Evolutionary conservation across 1,140 invertebrate species (phyloP), one percentile per base, ranked within the genome.

Genomic region (Drosophila nebulosa): DNA sequence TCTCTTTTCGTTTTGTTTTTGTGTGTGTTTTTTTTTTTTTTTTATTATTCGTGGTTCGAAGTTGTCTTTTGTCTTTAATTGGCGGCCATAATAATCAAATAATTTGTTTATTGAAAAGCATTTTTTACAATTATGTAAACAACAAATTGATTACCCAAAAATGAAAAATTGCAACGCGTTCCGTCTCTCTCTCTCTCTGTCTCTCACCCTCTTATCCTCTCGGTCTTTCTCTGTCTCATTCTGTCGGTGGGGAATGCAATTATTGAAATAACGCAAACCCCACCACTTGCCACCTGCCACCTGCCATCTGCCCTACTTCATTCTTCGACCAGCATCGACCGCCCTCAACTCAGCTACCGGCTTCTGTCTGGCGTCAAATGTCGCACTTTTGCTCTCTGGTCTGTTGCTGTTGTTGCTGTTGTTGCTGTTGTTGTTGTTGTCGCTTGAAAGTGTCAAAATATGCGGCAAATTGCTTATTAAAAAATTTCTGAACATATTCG

Each of bases 101-200:
- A 88, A 88, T 88, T 88, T 88, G 83, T 88, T 88, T 88, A 88
- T 88, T 88, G 83, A 88, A 88, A 88, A 88, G 39, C 83, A 88
- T 88, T 88, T 88, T 88, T 88, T 88, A 89, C 84, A 88, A 88
- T 88, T 88, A 88, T 79, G 83, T 88, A 89, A 88, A 88, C 83
- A 88, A 88, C 83, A 88, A 88, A 88, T 88, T 88, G 83, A 88
- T 88, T 88, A 79, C 59, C 84, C 39, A 46, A 72, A 73, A 86
- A 89, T 88, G 84, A 88, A 88, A 88, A 88, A 88, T 83, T 72
- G 83, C 74, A 46, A 21, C 9, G 39, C 16, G 9, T 16, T 21
- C 2, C 3, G 16, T 9, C 21, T 75, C 55, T 67, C 71, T 59
- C 35, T 71, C 61, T 68, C 68, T 56, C 62, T 73, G 69, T 55